These are phyloP conservation scores for Rattus rattus DNA, from an alignment of 2,113 vertebrate species.

Conservation along the genomic window DNA sequence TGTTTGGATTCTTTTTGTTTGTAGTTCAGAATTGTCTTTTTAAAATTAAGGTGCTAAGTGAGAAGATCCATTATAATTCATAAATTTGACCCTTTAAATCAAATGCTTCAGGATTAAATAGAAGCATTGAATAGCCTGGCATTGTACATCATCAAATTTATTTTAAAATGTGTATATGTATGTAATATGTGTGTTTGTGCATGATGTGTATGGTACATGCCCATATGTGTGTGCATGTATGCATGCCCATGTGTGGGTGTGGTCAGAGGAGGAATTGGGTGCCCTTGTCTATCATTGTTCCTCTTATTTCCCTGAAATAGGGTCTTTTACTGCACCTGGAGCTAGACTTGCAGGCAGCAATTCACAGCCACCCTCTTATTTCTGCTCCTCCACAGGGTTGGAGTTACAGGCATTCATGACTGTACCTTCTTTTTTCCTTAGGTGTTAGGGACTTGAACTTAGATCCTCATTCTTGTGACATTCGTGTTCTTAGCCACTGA, in stretches of 20 bases:
- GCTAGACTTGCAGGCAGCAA: background rate
- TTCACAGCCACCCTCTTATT: background rate
- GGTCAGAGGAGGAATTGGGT: background rate
- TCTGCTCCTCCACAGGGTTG: background rate
- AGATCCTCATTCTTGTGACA: background rate
- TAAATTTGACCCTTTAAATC: background rate
- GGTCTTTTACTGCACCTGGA: background rate
- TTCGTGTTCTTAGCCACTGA: background rate
- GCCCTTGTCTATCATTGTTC: background rate
- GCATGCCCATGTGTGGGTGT: background rate
- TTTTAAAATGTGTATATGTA: background rate
- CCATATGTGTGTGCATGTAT: background rate
- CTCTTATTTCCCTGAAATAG: background rate
- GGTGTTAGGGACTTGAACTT: background rate
- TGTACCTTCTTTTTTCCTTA: background rate
- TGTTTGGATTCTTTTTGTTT: slow-evolving; percentile 41
- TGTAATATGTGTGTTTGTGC: background rate
- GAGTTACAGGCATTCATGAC: background rate
- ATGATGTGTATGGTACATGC: background rate
- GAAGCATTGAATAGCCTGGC: background rate
- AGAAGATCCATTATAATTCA: background rate
- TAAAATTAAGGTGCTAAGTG: background rate
- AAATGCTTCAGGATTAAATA: slow-evolving; percentile 37
- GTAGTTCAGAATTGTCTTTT: slow-evolving; percentile 29
- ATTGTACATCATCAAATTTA: background rate